Base-by-base conservation (phyloP, 2,888 invertebrate species). In the Latrodectus elegans region DNA sequence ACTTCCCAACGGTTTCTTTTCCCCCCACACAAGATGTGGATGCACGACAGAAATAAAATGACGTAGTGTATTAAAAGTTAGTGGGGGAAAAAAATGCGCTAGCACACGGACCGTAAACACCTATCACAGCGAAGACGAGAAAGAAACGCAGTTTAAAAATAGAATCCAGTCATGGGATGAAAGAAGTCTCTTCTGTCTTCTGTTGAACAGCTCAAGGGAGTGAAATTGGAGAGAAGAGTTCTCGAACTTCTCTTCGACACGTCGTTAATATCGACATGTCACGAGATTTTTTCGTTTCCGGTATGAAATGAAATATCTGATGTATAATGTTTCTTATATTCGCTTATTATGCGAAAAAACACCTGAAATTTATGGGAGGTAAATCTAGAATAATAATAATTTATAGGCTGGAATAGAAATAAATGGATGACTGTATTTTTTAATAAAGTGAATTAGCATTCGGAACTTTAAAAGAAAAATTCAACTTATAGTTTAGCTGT, bases 231-330 rank as follows among this genome's bases (percentile, higher is more conserved):
- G 51, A 17, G 51, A 4, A 11, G 11, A 67, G 67, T 67, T 73
- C 72, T 73, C 38, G 38, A 73, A 17, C 52, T 73, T 49, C 51
- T 73, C 72, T 73, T 73, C 52, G 49, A 73, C 73, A 73, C 73
- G n/a, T 73, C 73, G 52, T 73, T 73, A 73, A 73, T 73, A 73
- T 51, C 53, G 52, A 51, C n/a, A n/a, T 52, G 73, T 17, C 67
- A 26, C 22, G 17, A 6, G 12, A 68, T 68, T 60, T 60, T n/a
- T 60, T 60, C n/a, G 12, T 60, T 60, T 10, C 38, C 38, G 38
- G 38, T 1, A 38, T 38, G 38, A 38, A 38, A 38, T 38, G 38
- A 38, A 38, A 38, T 38, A 38, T 38, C 38, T 38, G 1, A 38
- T 38, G 38, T 38, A 38, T 38, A 38, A 38, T 38, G 38, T 38